A percentile compares a stretch with the other conserved stretches of the same genome.
These are phyloP conservation scores for Caenorhabditis uteleia DNA, from an alignment of 2,888 invertebrate genomes.

Conservation along the genomic window DNA sequence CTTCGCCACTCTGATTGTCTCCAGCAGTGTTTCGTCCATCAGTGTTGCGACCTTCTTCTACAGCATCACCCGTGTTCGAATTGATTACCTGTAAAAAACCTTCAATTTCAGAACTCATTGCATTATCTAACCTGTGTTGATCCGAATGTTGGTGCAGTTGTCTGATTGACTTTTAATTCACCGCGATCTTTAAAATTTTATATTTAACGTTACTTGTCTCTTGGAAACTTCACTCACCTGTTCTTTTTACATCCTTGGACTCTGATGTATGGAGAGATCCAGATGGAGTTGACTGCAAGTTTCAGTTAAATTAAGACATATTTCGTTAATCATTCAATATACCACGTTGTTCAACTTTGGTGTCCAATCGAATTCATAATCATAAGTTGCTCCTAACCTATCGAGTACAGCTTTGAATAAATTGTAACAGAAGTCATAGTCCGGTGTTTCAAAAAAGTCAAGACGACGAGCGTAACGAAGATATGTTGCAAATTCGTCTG, in stretches of 20 bases:
- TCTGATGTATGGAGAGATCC: constrained; percentile 66
- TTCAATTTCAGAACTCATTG: constrained; percentile 2
- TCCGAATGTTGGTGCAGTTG: constrained; percentile 57
- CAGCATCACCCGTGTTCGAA: constrained; percentile 66
- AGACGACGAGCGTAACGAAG: constrained; percentile 92
- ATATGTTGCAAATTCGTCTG: constrained; percentile 97
- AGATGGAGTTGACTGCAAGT: constrained; percentile 66
- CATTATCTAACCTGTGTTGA: constrained; percentile 62
- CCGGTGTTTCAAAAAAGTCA: constrained; percentile 99
- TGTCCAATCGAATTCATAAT: constrained; percentile 70
- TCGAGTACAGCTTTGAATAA: constrained; percentile 67
- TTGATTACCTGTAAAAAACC: constrained; percentile 62
- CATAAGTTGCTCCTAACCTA: constrained; percentile 65
- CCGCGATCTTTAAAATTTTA: constrained; percentile 50
- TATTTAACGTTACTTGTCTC: constrained; percentile 2
- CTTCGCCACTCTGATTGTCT: constrained; percentile 57
- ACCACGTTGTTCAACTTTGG: constrained; percentile 68
- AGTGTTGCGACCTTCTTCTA: constrained; percentile 51
- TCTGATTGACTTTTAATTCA: constrained; percentile 38
- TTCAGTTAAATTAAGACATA: not conserved
- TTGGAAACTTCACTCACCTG: constrained; percentile 9
- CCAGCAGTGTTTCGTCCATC: constrained; percentile 39
- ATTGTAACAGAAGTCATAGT: constrained; percentile 85
- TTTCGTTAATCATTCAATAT: constrained; percentile 4
- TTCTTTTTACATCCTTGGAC: constrained; percentile 47